Evolutionary conservation across 2,888 invertebrate species (phyloP).

Genomic region (Agrilus biguttatus): DNA sequence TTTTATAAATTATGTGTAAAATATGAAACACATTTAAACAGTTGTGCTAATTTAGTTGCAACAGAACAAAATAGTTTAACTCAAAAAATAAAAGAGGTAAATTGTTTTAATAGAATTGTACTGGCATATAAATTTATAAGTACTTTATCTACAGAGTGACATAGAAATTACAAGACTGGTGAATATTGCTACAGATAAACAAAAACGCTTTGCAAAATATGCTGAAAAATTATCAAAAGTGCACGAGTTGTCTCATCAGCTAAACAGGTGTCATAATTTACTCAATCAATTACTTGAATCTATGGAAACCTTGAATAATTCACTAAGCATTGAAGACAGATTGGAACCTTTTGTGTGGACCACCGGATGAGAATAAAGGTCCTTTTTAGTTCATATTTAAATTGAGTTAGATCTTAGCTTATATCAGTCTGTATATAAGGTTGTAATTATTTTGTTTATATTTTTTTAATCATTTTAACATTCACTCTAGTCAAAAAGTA

Average conservation of each 20-base stretch:
- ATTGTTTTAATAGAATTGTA: conserved; percentile 6
- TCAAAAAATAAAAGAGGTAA: conserved; percentile 62
- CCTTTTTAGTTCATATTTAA: conserved; percentile 7
- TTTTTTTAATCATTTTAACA: no score
- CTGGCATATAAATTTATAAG: conserved; percentile 1
- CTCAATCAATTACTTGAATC: conserved; percentile 76
- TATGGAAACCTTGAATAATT: conserved; percentile 70
- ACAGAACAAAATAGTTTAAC: conserved; percentile 64
- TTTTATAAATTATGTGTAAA: conserved; percentile 61
- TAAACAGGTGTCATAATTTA: conserved; percentile 66
- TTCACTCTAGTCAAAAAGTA: no score
- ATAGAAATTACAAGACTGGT: conserved; percentile 56
- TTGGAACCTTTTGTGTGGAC: conserved; percentile 84
- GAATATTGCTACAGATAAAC: conserved; percentile 58
- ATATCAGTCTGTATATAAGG: no score
- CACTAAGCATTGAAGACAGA: conserved; percentile 67
- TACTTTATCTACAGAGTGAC: conserved; percentile 43
- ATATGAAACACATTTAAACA: conserved; percentile 72
- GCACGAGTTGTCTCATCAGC: conserved; percentile 66
- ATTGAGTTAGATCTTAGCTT: neutral
- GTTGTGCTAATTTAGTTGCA: conserved; percentile 68
- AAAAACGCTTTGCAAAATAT: conserved; percentile 70
- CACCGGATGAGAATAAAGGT: conserved; percentile 40
- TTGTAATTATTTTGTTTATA: no score
- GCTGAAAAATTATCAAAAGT: conserved; percentile 75